Percentiles rank a stretch among this genome's conserved stretches.
Conservation (phyloP, 2,797 vertebrate genomes). For the Allobates femoralis region DNA sequence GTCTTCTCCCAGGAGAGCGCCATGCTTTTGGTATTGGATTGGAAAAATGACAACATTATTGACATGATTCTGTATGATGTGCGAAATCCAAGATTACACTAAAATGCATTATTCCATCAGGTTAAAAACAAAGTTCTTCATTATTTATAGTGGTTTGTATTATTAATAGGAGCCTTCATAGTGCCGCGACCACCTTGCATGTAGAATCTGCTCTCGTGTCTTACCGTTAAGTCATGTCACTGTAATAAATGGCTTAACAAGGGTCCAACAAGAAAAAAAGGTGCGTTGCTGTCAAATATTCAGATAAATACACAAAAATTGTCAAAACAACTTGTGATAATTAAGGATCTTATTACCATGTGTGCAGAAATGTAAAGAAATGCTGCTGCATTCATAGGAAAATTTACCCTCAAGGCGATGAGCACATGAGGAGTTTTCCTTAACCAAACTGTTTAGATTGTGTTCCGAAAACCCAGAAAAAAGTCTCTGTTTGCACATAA, state of each 20-base stretch:
- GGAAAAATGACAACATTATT: conserved; percentile 51
- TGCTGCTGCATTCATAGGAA: not conserved
- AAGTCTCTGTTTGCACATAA: no score
- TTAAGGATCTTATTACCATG: not conserved
- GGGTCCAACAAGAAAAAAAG: not conserved
- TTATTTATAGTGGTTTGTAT: conserved; percentile 43
- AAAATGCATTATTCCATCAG: not conserved
- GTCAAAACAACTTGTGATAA: not conserved
- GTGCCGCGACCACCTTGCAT: not conserved
- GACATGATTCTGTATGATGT: conserved; percentile 52
- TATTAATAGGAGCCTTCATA: conserved; percentile 32
- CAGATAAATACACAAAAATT: not conserved
- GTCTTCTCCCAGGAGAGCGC: conserved; percentile 34
- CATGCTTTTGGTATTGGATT: conserved; percentile 40
- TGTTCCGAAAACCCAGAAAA: no score
- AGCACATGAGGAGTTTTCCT: no score
- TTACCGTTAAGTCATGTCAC: conserved; percentile 19
- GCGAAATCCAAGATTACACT: conserved; percentile 40
- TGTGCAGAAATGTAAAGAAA: not conserved
- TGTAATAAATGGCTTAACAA: conserved; percentile 1
- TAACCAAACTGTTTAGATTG: no score
- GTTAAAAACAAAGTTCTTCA: conserved; percentile 42
- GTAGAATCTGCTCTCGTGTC: conserved; percentile 24
- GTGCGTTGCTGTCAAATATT: not conserved
- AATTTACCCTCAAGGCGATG: no score